These are phyloP conservation scores for Lonchura striata DNA, from an alignment of 2,113 vertebrate species.

Conservation along the genomic window DNA sequence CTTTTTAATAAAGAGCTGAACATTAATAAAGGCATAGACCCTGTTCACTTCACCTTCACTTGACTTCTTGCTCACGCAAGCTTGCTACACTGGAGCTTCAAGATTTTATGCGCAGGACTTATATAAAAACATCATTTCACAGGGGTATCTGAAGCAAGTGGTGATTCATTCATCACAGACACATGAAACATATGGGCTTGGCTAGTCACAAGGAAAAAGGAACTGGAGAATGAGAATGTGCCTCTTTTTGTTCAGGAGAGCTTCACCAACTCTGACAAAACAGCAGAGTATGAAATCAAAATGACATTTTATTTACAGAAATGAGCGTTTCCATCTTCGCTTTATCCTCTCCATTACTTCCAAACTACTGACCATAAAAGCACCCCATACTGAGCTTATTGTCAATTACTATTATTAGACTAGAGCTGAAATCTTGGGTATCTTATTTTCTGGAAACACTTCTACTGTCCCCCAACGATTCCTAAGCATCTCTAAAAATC, in stretches of 20 bases:
- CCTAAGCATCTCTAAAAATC: not conserved
- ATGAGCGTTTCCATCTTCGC: not conserved
- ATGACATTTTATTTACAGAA: not conserved
- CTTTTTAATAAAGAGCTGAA: no score
- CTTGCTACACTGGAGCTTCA: not conserved
- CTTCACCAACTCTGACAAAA: not conserved
- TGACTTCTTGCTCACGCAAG: not conserved
- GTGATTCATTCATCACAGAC: not conserved
- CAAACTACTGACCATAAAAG: not conserved
- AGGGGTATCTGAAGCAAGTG: not conserved
- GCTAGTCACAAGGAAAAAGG: not conserved
- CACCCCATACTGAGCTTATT: not conserved
- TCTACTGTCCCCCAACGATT: not conserved
- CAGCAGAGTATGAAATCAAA: not conserved
- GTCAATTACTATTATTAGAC: not conserved
- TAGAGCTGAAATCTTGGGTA: not conserved
- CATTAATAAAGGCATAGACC: no score
- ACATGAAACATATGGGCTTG: not conserved
- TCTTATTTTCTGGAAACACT: not conserved
- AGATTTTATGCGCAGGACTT: not conserved
- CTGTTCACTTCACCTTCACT: no score
- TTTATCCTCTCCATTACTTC: not conserved
- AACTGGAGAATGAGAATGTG: not conserved
- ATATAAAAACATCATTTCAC: not conserved
- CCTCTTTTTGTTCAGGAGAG: not conserved